Percentiles rank a stretch among this genome's conserved stretches.
phyloP scores from a whole-genome alignment of 2,113 vertebrate species.

The Rhea pennata region DNA sequence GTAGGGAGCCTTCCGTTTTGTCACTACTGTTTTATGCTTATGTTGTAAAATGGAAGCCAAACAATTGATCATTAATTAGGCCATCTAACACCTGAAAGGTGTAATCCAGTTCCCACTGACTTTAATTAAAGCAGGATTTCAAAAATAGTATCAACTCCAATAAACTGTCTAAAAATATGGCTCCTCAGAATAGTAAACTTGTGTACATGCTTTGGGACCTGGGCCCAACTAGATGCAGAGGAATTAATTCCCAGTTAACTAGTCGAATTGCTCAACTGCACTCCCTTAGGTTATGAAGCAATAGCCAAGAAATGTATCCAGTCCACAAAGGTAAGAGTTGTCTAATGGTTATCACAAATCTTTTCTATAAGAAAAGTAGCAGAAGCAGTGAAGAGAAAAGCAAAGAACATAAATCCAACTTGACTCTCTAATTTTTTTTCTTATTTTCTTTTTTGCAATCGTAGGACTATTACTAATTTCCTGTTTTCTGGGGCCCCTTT shows the following conservation, averaged over 20 bases:
- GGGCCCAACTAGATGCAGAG: not conserved
- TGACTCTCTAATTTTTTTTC: not conserved
- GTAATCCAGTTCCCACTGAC: not conserved
- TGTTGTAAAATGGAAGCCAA: not conserved
- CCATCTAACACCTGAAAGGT: not conserved
- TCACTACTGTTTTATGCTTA: not conserved
- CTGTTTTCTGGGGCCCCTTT: not conserved
- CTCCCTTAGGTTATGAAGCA: not conserved
- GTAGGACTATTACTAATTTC: not conserved
- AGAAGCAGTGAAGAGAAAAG: not conserved
- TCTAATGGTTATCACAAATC: not conserved
- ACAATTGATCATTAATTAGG: not conserved
- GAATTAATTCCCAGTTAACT: not conserved
- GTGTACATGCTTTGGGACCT: not conserved
- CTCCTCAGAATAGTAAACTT: not conserved
- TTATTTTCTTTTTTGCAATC: not conserved
- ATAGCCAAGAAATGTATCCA: not conserved
- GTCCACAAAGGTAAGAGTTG: not conserved
- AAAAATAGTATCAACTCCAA: conserved; percentile 4
- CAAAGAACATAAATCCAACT: not conserved
- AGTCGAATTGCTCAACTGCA: not conserved
- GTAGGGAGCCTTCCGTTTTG: not conserved
- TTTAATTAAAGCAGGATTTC: conserved; percentile 2
- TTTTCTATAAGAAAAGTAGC: not conserved
- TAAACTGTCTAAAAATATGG: conserved; percentile 22